Conservation (phyloP, 1,140 invertebrate genomes). For the Stegodyphus mimosarum region DNA sequence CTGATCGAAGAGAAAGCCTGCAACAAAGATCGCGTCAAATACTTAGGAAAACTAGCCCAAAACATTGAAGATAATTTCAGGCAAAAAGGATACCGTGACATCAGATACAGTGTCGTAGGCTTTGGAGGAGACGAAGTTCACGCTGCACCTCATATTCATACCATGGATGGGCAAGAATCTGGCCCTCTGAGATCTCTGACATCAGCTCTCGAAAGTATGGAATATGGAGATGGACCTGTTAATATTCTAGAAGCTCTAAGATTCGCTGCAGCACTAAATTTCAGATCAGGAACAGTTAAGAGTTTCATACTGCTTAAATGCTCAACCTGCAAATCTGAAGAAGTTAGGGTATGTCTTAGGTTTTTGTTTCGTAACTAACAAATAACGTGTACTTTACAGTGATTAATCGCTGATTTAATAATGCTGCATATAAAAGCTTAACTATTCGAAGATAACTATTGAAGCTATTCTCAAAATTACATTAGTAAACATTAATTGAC, state of each 20-base stretch:
- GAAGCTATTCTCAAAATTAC: too few relatives aligned
- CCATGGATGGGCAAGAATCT: slow-evolving; percentile 70
- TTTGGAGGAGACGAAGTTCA: slow-evolving; percentile 82
- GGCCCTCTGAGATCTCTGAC: slow-evolving; percentile 66
- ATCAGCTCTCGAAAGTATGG: slow-evolving; percentile 64
- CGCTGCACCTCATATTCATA: slow-evolving; percentile 74
- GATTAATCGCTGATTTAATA: too few relatives aligned
- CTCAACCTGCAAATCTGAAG: slow-evolving; percentile 73
- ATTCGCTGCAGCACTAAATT: slow-evolving; percentile 79
- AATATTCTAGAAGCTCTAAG: slow-evolving; percentile 82
- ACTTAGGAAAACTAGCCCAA: slow-evolving; percentile 65
- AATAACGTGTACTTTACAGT: too few relatives aligned
- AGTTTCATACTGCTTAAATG: slow-evolving; percentile 86
- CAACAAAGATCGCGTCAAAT: slow-evolving; percentile 75
- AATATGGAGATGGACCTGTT: slow-evolving; percentile 72
- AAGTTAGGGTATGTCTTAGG: slow-evolving; percentile 65
- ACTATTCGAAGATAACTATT: too few relatives aligned
- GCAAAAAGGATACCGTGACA: slow-evolving; percentile 66
- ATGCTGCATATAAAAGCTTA: too few relatives aligned
- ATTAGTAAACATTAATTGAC: too few relatives aligned
- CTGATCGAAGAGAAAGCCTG: slow-evolving; percentile 87
- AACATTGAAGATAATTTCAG: slow-evolving; percentile 67
- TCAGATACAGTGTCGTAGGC: slow-evolving; percentile 81
- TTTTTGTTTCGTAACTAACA: too few relatives aligned
- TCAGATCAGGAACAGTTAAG: slow-evolving; percentile 86